Evolutionary conservation across 1,140 invertebrate genomes (phyloP), one percentile per base, ranked within the genome.

Genomic region (Cydia strobilella): DNA sequence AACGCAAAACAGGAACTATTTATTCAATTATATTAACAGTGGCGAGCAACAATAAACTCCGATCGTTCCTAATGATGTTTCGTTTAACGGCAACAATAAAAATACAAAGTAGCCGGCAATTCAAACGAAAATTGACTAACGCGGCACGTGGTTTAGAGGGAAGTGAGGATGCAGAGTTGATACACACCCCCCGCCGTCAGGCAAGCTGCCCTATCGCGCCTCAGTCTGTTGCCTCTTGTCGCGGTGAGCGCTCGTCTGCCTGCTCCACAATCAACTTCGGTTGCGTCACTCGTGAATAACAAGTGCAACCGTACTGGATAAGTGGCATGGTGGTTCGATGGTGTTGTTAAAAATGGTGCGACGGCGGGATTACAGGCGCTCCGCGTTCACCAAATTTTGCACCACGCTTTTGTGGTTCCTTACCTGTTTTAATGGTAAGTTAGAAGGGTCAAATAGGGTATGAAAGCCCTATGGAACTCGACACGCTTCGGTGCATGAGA

Each of bases 401-500:
- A 82, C 84, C 51, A 76, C 82, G 63, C 71, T 90, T 35, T 75
- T 91, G 77, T 90, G 86, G 87, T 74, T 91, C 77, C 72, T 89
- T 82, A 85, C 87, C 80, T 90, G 86, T 85, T 85, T 90, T 54
- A 81, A 87, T 74, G 88, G 90, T 91, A 89, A 88, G 90, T 88
- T 80, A 74, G 79, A 80, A 78, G 82, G 79, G 76, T 84, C 75
- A 82, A 82, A 82, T 83, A 84, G 79, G 75, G 81, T 77, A 71
- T 31, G 73, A 35, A 76, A 74, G 80, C 80, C 79, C 76, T 78
- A 69, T 65, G 59, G 63, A 74, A 74, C 75, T 77, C 51, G 85
- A 82, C 81, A 79, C 82, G 86, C 82, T 87, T 77, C 77, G 80
- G 35, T 84, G 79, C 77, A 76, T 74, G 54, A 69, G 79, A 74